Evolutionary conservation across 1,140 invertebrate genomes (phyloP), one percentile per base, ranked within the genome.

Genomic region (Oncopeltus fasciatus): DNA sequence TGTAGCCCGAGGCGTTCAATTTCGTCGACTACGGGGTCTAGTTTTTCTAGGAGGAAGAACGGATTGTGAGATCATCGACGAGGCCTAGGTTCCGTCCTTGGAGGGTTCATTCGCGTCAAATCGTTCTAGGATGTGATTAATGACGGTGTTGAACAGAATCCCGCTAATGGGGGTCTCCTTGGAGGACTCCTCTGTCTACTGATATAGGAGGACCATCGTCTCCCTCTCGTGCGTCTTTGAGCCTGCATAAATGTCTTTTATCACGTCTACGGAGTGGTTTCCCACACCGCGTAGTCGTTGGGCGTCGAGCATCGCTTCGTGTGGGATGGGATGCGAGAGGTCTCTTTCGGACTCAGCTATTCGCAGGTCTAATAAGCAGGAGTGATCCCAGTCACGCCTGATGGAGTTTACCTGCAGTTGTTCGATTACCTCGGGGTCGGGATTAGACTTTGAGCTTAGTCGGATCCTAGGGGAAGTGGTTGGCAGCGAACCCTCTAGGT

Each of bases 91-190:
- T 16, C 18, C 21, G 56, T 43, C 2, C 62, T 67, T 3, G 51
- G n/a, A n/a, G n/a, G n/a, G n/a, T n/a, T n/a, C n/a, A n/a, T n/a
- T n/a, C n/a, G 18, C 1, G 28, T 8, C 14, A 9, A 11, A 51
- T 18, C 62, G 43, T 16, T 62, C 27, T 31, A 70, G 14, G 0
- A 72, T 58, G 0, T 69, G 69, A 57, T 77, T 72, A 0, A 75
- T 65, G 0, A 69, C 70, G 1, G 77, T 59, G 59, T 75, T 73
- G 66, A 77, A 78, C 0, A 74, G 64, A 0, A 75, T 57, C 0
- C 71, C 70, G 49, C 71, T 72, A 1, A 75, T 47, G 0, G 73
- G 72, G 61, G n/a, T 72, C 73, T 3, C 75, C 74, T 63, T 76
- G 74, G 9, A 67, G 66, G 0, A 77, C 71, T 24, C 72, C 70